phyloP scores from a whole-genome alignment of 2,797 vertebrate species.

The Pipistrellus pygmaeus region DNA sequence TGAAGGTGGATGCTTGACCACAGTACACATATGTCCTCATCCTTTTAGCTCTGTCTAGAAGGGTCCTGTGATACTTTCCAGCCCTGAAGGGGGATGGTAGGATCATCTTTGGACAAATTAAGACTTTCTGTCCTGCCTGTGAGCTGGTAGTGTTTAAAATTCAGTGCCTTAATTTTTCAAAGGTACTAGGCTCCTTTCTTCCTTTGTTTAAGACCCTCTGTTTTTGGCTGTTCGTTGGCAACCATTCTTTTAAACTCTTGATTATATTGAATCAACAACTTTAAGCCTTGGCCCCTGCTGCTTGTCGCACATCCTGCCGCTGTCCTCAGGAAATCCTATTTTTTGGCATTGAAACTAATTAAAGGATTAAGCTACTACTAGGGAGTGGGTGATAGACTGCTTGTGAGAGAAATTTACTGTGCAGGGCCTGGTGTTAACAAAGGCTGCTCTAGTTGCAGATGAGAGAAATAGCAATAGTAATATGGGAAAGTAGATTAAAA shows the following conservation, averaged over 20 bases:
- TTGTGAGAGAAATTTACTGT: conserved; percentile 10
- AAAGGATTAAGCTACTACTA: conserved; percentile 68
- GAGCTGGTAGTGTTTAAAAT: conserved; percentile 30
- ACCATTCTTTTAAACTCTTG: conserved; percentile 61
- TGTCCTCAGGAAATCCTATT: conserved; percentile 75
- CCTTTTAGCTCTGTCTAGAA: neutral
- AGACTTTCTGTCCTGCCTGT: neutral
- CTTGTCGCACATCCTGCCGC: conserved; percentile 59
- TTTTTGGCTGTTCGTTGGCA: conserved; percentile 52
- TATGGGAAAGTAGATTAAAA: neutral
- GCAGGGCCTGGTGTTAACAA: neutral
- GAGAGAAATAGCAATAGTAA: neutral
- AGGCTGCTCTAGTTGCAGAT: neutral
- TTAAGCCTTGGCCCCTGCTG: conserved; percentile 65
- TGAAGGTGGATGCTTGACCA: neutral
- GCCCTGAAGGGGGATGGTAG: neutral
- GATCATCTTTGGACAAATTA: conserved; percentile 25
- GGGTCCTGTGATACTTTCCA: neutral
- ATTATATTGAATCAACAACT: conserved; percentile 56
- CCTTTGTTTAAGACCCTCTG: conserved; percentile 13
- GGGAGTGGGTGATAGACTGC: neutral
- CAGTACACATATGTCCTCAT: neutral
- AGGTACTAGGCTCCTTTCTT: conserved; percentile 55
- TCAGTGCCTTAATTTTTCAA: conserved; percentile 50
- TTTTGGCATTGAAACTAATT: conserved; percentile 63